A percentile compares a stretch with the other conserved stretches of the same genome.
Conservation (phyloP, 2,888 invertebrate genomes). For the Mythimna albipuncta region DNA sequence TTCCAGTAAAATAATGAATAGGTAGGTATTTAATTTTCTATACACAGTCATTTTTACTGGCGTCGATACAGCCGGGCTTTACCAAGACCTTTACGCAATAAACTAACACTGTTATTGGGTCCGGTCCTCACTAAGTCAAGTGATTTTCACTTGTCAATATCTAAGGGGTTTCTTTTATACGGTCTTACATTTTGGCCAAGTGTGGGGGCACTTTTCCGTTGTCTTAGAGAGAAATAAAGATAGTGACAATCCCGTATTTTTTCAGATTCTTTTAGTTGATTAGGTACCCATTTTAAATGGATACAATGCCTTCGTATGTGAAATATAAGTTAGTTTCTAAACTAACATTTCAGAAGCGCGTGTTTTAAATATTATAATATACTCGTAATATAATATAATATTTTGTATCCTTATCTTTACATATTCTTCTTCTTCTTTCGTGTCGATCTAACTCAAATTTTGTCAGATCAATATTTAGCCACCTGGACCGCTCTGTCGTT, state of each 20-base stretch:
- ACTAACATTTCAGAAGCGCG: no score
- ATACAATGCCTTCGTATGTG: background rate
- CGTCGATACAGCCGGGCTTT: background rate
- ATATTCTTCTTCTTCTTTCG: no score
- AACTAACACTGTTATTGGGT: conserved; percentile 32
- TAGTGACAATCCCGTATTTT: background rate
- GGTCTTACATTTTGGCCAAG: conserved; percentile 13
- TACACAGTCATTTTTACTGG: conserved; percentile 6
- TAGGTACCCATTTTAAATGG: background rate
- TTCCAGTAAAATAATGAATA: background rate
- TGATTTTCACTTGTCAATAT: conserved; percentile 40
- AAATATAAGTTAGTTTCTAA: no score
- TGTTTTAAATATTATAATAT: no score
- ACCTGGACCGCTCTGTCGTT: no score
- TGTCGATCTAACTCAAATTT: no score
- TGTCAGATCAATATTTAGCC: no score
- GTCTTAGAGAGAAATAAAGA: background rate
- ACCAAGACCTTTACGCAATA: conserved; percentile 14
- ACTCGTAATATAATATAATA: no score
- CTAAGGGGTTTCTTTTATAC: conserved; percentile 21
- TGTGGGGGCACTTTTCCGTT: background rate
- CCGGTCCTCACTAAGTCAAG: conserved; percentile 7
- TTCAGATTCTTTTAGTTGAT: background rate
- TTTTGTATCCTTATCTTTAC: no score
- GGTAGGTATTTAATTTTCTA: conserved; percentile 13